These are phyloP conservation scores for Heliconius erato DNA, from an alignment of 2,888 invertebrate genomes.

Conservation along the genomic window DNA sequence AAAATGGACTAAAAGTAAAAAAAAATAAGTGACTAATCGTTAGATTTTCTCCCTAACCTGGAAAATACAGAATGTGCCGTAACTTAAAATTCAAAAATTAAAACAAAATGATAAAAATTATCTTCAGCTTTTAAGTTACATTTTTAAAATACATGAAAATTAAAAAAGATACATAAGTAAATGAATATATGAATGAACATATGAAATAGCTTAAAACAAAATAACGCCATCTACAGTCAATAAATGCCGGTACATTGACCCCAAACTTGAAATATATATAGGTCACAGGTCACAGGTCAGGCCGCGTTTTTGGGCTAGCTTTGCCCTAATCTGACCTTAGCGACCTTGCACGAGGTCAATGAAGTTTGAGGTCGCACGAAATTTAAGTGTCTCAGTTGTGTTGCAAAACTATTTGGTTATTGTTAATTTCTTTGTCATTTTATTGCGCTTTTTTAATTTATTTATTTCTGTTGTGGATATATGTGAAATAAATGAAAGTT, in stretches of 20 bases:
- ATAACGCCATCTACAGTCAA: constrained; percentile 52
- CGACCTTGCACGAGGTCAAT: constrained; percentile 71
- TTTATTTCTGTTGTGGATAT: not conserved
- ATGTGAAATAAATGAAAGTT: no score
- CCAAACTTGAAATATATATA: constrained; percentile 70
- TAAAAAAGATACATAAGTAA: not conserved
- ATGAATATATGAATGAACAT: not conserved
- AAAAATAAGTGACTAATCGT: not conserved
- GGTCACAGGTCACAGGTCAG: constrained; percentile 70
- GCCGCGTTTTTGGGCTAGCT: constrained; percentile 74
- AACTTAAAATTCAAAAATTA: not conserved
- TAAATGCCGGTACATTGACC: constrained; percentile 61
- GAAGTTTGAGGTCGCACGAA: constrained; percentile 62
- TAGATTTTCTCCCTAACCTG: not conserved
- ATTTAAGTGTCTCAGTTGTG: constrained; percentile 45
- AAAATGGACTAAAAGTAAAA: not conserved
- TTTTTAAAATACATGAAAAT: not conserved
- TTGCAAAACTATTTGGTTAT: constrained; percentile 8
- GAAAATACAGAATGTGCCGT: not conserved
- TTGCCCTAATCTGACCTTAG: constrained; percentile 73
- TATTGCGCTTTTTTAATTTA: not conserved
- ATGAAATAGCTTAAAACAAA: not conserved
- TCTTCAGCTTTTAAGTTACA: not conserved
- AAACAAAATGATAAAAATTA: not conserved
- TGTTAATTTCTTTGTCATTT: not conserved